Percentiles rank a stretch among this genome's conserved stretches.
Evolutionary conservation across 2,113 vertebrate species (phyloP).

Genomic region (Zootoca vivipara): DNA sequence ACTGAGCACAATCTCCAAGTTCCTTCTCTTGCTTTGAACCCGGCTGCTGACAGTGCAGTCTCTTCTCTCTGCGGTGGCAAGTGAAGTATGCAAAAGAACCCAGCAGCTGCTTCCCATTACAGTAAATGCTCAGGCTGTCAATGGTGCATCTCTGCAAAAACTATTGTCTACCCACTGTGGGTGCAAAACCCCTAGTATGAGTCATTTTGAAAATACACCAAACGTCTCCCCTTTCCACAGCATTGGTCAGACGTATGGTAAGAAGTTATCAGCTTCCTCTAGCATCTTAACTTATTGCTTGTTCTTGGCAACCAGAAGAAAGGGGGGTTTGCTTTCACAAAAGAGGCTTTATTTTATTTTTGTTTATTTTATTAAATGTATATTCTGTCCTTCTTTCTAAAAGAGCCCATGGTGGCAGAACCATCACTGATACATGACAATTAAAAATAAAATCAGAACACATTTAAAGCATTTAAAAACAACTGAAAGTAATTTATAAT

Average conservation of each 20-base stretch:
- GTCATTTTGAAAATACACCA: not conserved
- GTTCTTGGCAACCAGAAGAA: not conserved
- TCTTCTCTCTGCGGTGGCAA: not conserved
- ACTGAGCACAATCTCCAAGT: not conserved
- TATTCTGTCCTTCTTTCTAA: no score
- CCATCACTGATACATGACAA: no score
- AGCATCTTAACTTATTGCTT: not conserved
- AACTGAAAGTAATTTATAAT: no score
- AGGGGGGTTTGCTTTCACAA: not conserved
- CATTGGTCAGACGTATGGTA: accelerated
- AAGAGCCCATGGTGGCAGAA: no score
- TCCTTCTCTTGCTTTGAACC: not conserved
- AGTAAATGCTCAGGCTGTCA: not conserved
- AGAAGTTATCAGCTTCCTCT: not conserved
- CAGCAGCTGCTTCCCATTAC: not conserved
- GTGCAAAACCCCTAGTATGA: accelerated
- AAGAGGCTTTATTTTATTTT: not conserved
- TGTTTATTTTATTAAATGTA: no score
- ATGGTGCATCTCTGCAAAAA: not conserved
- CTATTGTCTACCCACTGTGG: accelerated
- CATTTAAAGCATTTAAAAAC: no score
- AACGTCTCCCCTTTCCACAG: accelerated
- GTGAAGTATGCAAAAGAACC: not conserved
- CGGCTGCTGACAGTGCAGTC: accelerated
- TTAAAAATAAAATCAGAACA: no score